phyloP scores from a whole-genome alignment of 1,140 invertebrate genomes.

The Drosophila elegans region DNA sequence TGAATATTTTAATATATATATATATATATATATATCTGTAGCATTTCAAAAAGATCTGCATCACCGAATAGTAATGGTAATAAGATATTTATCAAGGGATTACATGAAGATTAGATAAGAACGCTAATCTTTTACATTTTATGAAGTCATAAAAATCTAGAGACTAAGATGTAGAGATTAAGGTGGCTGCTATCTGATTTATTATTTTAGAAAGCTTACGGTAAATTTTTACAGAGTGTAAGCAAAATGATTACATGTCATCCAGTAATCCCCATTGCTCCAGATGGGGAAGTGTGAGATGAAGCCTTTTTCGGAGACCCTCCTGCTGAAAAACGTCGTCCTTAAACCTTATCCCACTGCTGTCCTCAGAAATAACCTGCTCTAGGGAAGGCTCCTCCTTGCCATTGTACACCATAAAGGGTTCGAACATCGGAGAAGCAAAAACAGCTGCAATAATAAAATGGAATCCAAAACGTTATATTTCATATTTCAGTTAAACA shows the following conservation, averaged over 20 bases:
- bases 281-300: conserved; percentile 22
- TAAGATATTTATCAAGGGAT: background rate
- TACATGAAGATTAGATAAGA: background rate
- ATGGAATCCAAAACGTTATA: background rate
- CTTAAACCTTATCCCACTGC: conserved; percentile 31
- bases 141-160: background rate
- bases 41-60: too few relatives aligned
- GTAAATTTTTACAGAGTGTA: too few relatives aligned
- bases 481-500: too few relatives aligned
- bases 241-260: background rate
- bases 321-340: conserved; percentile 36
- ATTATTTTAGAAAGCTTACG: background rate
- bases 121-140: background rate
- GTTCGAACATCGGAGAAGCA: conserved; percentile 44
- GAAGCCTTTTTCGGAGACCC: conserved; percentile 21
- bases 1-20: too few relatives aligned
- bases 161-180: too few relatives aligned
- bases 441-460: conserved; percentile 21
- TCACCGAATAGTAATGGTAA: too few relatives aligned
- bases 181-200: background rate
- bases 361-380: conserved; percentile 16
- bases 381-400: conserved; percentile 60
- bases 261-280: conserved; percentile 9
- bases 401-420: conserved; percentile 53
- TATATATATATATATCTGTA: too few relatives aligned